These are phyloP conservation scores for Malurus leucopterus DNA, from an alignment of 2,797 vertebrate species.

Conservation along the genomic window DNA sequence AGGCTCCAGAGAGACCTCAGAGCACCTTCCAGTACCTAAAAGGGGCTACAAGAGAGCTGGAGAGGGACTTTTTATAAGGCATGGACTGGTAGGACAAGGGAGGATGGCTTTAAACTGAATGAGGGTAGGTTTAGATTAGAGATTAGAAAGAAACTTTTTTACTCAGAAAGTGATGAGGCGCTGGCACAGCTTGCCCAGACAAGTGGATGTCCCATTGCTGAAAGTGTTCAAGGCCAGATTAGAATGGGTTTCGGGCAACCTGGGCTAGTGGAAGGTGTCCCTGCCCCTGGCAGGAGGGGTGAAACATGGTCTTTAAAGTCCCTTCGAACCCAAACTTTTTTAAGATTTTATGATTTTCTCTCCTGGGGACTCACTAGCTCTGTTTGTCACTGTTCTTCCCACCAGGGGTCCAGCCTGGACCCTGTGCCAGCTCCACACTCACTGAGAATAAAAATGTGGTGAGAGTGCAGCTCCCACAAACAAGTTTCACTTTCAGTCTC, in stretches of 20 bases:
- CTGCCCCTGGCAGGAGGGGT: not conserved
- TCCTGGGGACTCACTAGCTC: not conserved
- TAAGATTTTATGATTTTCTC: not conserved
- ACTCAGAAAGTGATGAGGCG: not conserved
- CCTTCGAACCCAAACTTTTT: not conserved
- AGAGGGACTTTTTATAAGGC: not conserved
- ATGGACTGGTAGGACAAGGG: not conserved
- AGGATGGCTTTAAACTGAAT: not conserved
- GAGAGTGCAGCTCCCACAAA: not conserved
- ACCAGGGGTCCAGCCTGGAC: not conserved
- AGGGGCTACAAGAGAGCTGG: not conserved
- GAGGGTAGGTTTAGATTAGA: not conserved
- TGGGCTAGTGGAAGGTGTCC: not conserved
- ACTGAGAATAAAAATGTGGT: not conserved
- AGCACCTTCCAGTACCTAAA: not conserved
- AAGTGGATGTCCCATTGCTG: not conserved
- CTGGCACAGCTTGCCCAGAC: not conserved
- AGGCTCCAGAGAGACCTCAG: rapidly evolving
- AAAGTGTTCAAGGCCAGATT: not conserved
- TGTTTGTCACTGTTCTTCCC: not conserved
- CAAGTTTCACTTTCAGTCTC: slow-evolving; percentile 28
- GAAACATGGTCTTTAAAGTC: not conserved
- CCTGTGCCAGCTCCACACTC: not conserved
- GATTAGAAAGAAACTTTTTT: not conserved
- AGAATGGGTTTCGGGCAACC: not conserved